Evolutionary conservation across 2,113 vertebrate species (phyloP).

Genomic region (Girardinichthys multiradiatus): DNA sequence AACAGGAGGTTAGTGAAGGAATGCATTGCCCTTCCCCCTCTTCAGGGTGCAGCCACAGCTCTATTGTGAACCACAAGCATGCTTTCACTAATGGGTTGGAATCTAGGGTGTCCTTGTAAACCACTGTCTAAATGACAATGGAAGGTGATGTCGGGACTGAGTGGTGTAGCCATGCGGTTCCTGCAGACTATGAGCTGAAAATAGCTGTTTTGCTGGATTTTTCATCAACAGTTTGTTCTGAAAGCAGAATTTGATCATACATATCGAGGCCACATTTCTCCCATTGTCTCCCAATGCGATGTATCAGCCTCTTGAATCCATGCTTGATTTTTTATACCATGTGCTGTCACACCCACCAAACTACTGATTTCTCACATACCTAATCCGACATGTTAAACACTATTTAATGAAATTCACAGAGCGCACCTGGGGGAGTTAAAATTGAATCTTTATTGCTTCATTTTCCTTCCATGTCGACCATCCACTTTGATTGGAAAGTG

Average conservation of each 20-base stretch:
- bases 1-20: slow-evolving; percentile 68
- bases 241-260: background rate
- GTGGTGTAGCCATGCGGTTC: slow-evolving; percentile 5
- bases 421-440: too few species aligned
- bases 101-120: slow-evolving; percentile 54
- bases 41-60: slow-evolving; percentile 47
- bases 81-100: slow-evolving; percentile 66
- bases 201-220: background rate
- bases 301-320: background rate
- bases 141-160: slow-evolving; percentile 17
- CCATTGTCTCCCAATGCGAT: background rate
- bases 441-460: too few species aligned
- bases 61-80: slow-evolving; percentile 70
- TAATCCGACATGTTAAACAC: background rate
- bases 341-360: background rate
- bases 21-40: slow-evolving; percentile 72
- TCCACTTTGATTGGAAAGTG: too few species aligned
- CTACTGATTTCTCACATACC: background rate
- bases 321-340: too few species aligned
- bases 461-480: too few species aligned
- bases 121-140: slow-evolving; percentile 45
- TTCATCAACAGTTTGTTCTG: background rate
- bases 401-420: too few species aligned
- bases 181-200: background rate
- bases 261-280: background rate